Evolutionary conservation across 2,113 vertebrate genomes (phyloP).

Genomic region (Tupaia chinensis): DNA sequence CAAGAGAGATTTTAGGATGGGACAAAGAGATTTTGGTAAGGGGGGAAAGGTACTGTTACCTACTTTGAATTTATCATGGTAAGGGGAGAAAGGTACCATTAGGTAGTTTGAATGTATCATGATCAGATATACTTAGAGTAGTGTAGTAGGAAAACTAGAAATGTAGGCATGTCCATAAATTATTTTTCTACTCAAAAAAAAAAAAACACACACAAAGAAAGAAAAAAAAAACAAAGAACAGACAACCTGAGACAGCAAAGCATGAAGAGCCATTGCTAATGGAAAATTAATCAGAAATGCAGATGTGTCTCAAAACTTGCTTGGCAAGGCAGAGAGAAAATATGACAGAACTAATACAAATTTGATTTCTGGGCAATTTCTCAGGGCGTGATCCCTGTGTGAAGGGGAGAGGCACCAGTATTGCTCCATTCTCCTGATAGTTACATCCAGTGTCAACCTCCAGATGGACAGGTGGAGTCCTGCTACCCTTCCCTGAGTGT

Average conservation of each 20-base stretch:
- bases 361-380: neutral
- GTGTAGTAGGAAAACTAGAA: neutral
- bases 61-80: too few relatives aligned
- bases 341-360: neutral
- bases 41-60: neutral
- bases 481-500: neutral
- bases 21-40: neutral
- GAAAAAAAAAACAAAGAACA: neutral
- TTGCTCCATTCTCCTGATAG: neutral
- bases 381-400: neutral
- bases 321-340: constrained; percentile 18
- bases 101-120: neutral
- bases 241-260: constrained; percentile 37
- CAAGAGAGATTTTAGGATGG: neutral
- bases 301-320: constrained; percentile 17
- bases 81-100: neutral
- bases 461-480: neutral
- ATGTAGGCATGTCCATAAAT: neutral
- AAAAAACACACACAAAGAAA: neutral
- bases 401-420: neutral
- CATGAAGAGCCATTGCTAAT: neutral
- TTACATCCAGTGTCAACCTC: accelerated
- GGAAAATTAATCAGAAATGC: constrained; percentile 54
- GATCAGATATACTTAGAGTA: neutral
- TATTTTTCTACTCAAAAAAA: constrained; percentile 40